Evolutionary conservation across 2,797 vertebrate species (phyloP).

Genomic region (Zalophus californianus): DNA sequence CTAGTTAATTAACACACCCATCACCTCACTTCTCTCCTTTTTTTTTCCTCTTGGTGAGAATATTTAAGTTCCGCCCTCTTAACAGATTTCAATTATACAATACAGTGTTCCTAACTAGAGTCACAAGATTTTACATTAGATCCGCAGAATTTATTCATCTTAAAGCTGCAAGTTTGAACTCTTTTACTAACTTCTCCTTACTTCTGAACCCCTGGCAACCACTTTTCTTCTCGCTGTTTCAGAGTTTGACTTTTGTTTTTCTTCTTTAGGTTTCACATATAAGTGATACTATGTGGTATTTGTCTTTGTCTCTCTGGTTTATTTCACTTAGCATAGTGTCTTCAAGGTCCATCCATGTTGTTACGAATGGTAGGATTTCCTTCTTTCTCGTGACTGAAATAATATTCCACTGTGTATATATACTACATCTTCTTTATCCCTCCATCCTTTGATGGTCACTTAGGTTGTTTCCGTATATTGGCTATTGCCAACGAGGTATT

Average conservation of each 20-base stretch:
- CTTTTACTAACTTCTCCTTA: not conserved
- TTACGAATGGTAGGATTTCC: not conserved
- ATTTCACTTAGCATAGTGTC: not conserved
- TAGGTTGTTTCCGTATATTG: not conserved
- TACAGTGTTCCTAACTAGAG: not conserved
- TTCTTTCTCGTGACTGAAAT: not conserved
- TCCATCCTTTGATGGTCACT: not conserved
- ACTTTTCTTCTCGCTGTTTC: not conserved
- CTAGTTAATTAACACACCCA: not conserved
- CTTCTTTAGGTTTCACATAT: not conserved
- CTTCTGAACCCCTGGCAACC: not conserved
- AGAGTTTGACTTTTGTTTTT: not conserved
- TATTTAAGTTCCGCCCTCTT: not conserved
- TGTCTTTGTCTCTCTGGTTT: not conserved
- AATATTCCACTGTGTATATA: not conserved
- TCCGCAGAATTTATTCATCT: not conserved
- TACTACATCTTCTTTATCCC: not conserved
- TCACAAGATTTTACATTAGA: not conserved
- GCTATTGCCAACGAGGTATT: not conserved
- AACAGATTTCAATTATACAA: not conserved
- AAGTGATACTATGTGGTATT: not conserved
- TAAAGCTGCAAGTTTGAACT: not conserved
- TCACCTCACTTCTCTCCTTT: not conserved
- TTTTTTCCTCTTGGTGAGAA: not conserved
- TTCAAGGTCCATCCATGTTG: not conserved